Evolutionary conservation across 2,888 invertebrate species (phyloP).

Genomic region (Hypercompe scribonia): DNA sequence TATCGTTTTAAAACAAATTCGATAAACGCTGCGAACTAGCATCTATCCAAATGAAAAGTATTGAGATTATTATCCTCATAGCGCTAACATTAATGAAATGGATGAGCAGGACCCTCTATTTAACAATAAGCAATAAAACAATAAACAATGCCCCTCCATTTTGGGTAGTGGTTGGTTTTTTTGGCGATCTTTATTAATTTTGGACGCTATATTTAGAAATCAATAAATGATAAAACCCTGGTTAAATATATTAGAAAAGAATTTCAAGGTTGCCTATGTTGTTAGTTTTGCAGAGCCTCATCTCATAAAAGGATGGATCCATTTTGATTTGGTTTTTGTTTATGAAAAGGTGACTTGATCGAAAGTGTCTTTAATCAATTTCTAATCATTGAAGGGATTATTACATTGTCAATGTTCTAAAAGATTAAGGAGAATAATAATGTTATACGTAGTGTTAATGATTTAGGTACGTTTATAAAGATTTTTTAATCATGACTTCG

Average conservation of each 20-base stretch:
- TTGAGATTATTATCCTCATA: slow-evolving; percentile 3
- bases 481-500: no score
- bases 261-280: neutral
- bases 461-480: no score
- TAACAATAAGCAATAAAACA: slow-evolving; percentile 16
- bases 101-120: neutral
- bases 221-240: slow-evolving; percentile 7
- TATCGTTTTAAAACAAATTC: no score
- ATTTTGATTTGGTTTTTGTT: neutral
- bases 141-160: slow-evolving; percentile 12
- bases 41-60: neutral
- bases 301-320: neutral
- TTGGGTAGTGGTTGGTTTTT: slow-evolving; percentile 8
- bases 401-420: neutral
- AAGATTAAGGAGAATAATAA: no score
- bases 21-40: no score
- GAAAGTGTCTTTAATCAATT: no score
- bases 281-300: neutral
- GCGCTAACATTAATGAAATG: neutral
- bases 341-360: neutral
- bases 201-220: neutral
- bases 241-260: neutral
- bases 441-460: no score
- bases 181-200: slow-evolving; percentile 16
- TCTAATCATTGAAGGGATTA: no score